These are phyloP conservation scores for Oligia strigilis DNA, from an alignment of 2,888 invertebrate species.

Conservation along the genomic window DNA sequence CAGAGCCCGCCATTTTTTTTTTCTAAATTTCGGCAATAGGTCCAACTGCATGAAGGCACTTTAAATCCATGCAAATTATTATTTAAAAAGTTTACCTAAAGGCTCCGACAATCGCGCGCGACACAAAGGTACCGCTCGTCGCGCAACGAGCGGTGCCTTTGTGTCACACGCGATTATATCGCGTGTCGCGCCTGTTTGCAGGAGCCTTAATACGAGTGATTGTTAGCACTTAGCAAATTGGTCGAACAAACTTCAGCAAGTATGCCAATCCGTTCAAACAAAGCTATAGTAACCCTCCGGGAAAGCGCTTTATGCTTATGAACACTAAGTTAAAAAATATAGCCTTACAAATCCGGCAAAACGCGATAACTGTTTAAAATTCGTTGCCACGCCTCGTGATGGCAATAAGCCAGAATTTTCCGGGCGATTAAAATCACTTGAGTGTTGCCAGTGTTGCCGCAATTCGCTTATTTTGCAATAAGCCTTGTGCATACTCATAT, in stretches of 20 bases:
- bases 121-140: too few relatives aligned
- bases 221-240: slow-evolving; percentile 28
- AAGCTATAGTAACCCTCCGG: slow-evolving; percentile 17
- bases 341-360: slow-evolving; percentile 35
- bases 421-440: slow-evolving; percentile 52
- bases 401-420: slow-evolving; percentile 64
- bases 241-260: not conserved
- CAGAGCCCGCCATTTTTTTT: too few relatives aligned
- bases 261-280: slow-evolving; percentile 25
- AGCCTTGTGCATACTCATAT: slow-evolving; percentile 30
- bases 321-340: slow-evolving; percentile 36
- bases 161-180: too few relatives aligned
- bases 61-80: not conserved
- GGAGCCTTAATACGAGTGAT: not conserved
- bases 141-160: too few relatives aligned
- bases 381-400: slow-evolving; percentile 50
- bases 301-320: slow-evolving; percentile 41
- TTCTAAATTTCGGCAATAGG: too few relatives aligned
- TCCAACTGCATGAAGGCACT: not conserved
- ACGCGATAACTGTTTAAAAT: slow-evolving; percentile 54
- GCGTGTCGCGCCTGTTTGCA: too few relatives aligned
- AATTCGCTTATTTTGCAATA: slow-evolving; percentile 56
- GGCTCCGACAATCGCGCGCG: too few relatives aligned
- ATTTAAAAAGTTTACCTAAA: not conserved
- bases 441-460: slow-evolving; percentile 49